Base-by-base conservation (phyloP, 2,113 vertebrate species). In the Toxotes chatareus region DNA sequence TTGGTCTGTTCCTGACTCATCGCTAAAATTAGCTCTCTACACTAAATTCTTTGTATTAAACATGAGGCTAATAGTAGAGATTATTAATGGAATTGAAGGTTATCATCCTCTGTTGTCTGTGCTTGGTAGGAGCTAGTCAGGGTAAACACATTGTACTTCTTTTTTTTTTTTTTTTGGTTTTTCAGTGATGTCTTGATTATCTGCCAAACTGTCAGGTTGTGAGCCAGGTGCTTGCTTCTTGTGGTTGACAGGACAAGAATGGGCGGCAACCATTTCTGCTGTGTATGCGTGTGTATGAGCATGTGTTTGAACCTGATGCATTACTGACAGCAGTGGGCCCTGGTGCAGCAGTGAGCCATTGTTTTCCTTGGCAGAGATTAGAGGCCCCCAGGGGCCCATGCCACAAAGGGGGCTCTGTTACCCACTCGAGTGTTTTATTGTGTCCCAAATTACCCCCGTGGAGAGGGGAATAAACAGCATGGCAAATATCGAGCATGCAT, bases 381-480 rank as follows among this genome's bases (percentile, higher is more conserved):
- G 91, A 67, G 93, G 94, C 95, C 96, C 96, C 96, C 96, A 96
- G 94, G 96, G 96, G 96, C 95, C 95, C 87, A 77, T 91, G 93
- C 88, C 96, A 97, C 97, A 98, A 99, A 98, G 96, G 94, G 93
- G 93, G 96, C 96, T 97, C 97, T 98, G 97, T 98, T 97, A 96
- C 95, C 95, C 95, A 94, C 95, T 94, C 94, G 95, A 97, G 96
- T 95, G 95, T 94, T 84, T 96, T 94, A 97, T 98, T 98, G 96
- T 98, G 94, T 93, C 86, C 91, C 92, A 97, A 97, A 97, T 97
- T 96, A 97, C 96, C 96, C 96, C 95, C 92, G 93, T 95, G 89
- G 95, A 92, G 90, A 87, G 46, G 66, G 68, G 66, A 95, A 95
- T 96, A 97, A 96, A 96, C 95, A 96, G 95, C 96, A 96, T 96